These are phyloP conservation scores for Ophion slaviceki DNA, from an alignment of 2,888 invertebrate species.

Conservation along the genomic window DNA sequence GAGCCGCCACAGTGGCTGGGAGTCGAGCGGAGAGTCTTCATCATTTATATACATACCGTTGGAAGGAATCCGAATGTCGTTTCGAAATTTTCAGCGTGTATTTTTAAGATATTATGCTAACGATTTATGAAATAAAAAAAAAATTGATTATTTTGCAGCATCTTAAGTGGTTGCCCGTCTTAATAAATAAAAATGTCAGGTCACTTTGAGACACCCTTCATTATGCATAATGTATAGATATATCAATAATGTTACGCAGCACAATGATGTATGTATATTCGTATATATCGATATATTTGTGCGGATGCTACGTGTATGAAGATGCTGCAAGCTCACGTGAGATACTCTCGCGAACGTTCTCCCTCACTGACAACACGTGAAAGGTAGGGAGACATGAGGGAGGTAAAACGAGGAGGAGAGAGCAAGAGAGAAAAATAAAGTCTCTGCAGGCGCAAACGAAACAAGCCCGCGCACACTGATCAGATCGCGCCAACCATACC, in stretches of 20 bases:
- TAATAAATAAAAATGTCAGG: too few relatives aligned
- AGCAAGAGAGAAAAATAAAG: conserved; percentile 32
- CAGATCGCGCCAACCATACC: conserved; percentile 62
- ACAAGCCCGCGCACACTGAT: conserved; percentile 70
- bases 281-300: neutral
- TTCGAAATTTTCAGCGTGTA: too few relatives aligned
- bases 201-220: too few relatives aligned
- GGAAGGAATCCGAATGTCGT: too few relatives aligned
- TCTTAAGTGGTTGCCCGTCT: too few relatives aligned
- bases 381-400: conserved; percentile 14
- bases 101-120: too few relatives aligned
- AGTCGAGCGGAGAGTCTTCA: too few relatives aligned
- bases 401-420: conserved; percentile 36
- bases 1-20: too few relatives aligned
- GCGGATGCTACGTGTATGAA: conserved; percentile 1
- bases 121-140: too few relatives aligned
- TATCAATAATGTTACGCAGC: neutral
- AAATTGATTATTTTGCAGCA: too few relatives aligned
- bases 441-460: conserved; percentile 68
- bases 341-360: conserved; percentile 44
- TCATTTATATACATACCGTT: too few relatives aligned
- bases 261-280: conserved; percentile 6
- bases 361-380: conserved; percentile 52
- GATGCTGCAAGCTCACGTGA: conserved; percentile 37
- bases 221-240: too few relatives aligned